Percentiles rank a stretch among this genome's conserved stretches.
Evolutionary conservation across 2,888 invertebrate genomes (phyloP).

Genomic region (Subacronicta megacephala): DNA sequence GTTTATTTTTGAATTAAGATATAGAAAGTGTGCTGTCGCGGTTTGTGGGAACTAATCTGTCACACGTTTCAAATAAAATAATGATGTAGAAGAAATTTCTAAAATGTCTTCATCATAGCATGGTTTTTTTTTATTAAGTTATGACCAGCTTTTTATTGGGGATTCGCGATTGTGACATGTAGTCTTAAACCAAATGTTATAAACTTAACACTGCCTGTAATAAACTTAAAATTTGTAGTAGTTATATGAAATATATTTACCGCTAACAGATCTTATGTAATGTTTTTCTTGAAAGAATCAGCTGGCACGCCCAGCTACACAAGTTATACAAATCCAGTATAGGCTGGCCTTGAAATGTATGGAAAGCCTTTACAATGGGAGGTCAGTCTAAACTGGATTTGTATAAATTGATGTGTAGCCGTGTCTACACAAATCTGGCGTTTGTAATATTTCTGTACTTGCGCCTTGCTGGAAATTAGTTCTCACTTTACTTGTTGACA

Average conservation of each 20-base stretch:
- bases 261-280: conserved; percentile 24
- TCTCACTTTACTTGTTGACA: conserved; percentile 11
- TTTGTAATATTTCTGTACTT: conserved; percentile 57
- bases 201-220: conserved; percentile 69
- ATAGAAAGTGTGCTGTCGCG: conserved; percentile 59
- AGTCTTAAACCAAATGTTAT: conserved; percentile 65
- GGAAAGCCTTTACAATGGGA: too few species aligned
- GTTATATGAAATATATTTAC: conserved; percentile 62
- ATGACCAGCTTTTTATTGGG: conserved; percentile 74
- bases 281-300: conserved; percentile 7
- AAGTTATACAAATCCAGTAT: too few species aligned
- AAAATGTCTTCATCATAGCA: conserved; percentile 56
- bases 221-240: conserved; percentile 61
- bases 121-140: conserved; percentile 54
- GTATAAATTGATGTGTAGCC: too few species aligned
- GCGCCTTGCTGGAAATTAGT: conserved; percentile 2
- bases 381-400: too few species aligned
- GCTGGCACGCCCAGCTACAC: too few species aligned
- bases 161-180: conserved; percentile 52
- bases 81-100: conserved; percentile 53
- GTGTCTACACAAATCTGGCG: conserved; percentile 11
- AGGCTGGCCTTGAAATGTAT: too few species aligned
- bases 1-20: conserved; percentile 71
- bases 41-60: conserved; percentile 56
- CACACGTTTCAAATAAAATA: conserved; percentile 50